Evolutionary conservation across 2,888 invertebrate species (phyloP).

Genomic region (Lochmaea capreae): DNA sequence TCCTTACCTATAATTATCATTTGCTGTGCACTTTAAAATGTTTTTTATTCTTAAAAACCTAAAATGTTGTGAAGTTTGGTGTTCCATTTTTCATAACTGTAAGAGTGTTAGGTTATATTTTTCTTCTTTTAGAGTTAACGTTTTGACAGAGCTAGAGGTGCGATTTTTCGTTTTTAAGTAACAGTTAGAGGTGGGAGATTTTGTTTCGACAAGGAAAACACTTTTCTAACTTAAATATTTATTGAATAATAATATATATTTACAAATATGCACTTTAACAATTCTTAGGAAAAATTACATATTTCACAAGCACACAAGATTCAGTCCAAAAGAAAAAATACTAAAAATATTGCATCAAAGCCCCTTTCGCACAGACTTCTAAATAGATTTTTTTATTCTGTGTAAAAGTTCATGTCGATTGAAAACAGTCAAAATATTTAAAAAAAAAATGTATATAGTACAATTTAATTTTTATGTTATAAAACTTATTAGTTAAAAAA

Average conservation of each 20-base stretch:
- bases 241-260: slow-evolving; percentile 29
- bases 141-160: too few relatives aligned
- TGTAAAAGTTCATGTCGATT: not conserved
- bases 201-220: not conserved
- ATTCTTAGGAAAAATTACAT: slow-evolving; percentile 21
- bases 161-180: not conserved
- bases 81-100: slow-evolving; percentile 4
- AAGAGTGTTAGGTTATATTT: not conserved
- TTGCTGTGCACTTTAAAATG: not conserved
- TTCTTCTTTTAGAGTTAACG: not conserved
- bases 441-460: slow-evolving; percentile 1
- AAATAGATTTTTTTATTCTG: not conserved
- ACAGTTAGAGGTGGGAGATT: not conserved
- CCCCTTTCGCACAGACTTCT: not conserved
- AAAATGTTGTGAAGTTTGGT: not conserved
- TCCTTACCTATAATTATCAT: not conserved
- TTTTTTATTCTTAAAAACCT: not conserved
- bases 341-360: slow-evolving; percentile 17
- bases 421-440: not conserved
- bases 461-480: not conserved
- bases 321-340: slow-evolving; percentile 17
- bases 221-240: slow-evolving; percentile 24
- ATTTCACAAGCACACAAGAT: slow-evolving; percentile 24
- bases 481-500: not conserved
- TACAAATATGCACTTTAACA: slow-evolving; percentile 30